phyloP scores from a whole-genome alignment of 37 sponge, comb jelly and placozoan species.

The Haliclona indistincta region DNA sequence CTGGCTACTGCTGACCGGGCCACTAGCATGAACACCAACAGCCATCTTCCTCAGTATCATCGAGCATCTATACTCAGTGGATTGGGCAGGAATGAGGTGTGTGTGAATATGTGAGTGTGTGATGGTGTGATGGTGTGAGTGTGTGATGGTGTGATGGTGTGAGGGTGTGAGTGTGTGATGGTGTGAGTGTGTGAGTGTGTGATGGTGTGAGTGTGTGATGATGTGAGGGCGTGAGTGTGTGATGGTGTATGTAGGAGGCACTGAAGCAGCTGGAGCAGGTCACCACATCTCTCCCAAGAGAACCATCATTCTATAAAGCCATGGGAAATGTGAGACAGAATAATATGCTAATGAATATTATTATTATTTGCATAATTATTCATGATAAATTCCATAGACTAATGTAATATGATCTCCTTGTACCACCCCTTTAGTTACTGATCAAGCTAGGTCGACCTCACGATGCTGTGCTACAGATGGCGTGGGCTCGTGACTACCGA shows the following conservation, averaged over 20 bases:
- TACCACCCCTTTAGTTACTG: conserved; percentile 16
- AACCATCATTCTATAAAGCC: conserved; percentile 74
- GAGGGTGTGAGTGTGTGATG: conserved; percentile 7
- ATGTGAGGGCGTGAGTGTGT: conserved; percentile 12
- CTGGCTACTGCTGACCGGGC: conserved; percentile 65
- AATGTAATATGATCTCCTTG: not conserved
- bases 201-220: conserved; percentile 7
- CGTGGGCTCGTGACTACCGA: conserved; percentile 76
- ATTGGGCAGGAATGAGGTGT: conserved; percentile 25
- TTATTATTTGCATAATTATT: not conserved
- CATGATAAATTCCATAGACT: not conserved
- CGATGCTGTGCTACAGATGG: conserved; percentile 76
- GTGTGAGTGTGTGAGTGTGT: conserved; percentile 63
- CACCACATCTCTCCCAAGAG: conserved; percentile 62
- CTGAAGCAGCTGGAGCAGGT: conserved; percentile 72
- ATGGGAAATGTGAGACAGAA: conserved; percentile 81
- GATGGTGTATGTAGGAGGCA: conserved; percentile 66
- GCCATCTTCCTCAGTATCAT: conserved; percentile 66
- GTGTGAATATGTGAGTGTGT: not conserved
- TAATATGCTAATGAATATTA: not conserved
- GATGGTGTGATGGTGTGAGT: too few species aligned
- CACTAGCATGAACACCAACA: conserved; percentile 41
- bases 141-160: conserved; percentile 10
- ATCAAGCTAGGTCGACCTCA: conserved; percentile 62
- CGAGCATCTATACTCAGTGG: conserved; percentile 39